Evolutionary conservation across 2,888 invertebrate species (phyloP).

Genomic region (Mesochorus sp.): DNA sequence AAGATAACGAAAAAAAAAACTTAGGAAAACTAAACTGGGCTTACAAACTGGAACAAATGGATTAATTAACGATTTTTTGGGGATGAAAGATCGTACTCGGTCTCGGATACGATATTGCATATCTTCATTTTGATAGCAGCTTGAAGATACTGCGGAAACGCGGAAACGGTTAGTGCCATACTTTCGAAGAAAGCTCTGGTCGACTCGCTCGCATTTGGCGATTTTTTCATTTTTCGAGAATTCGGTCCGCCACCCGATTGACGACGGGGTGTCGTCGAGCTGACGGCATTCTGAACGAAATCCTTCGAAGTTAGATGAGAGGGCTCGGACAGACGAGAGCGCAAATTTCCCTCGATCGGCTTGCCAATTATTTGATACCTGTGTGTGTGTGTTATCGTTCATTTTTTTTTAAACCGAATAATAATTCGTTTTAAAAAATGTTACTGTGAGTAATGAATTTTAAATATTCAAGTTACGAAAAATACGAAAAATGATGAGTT

Average conservation of each 20-base stretch:
- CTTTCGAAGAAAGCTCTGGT: conserved; percentile 73
- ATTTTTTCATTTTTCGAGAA: conserved; percentile 58
- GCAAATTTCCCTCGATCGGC: conserved; percentile 49
- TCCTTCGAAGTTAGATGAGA: conserved; percentile 53
- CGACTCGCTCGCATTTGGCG: conserved; percentile 65
- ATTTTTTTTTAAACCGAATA: background rate
- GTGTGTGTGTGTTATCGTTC: background rate
- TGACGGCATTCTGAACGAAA: conserved; percentile 49
- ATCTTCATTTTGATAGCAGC: conserved; percentile 69
- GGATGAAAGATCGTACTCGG: conserved; percentile 67
- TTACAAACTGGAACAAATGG: too few relatives aligned
- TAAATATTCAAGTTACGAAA: background rate
- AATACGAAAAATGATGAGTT: too few relatives aligned
- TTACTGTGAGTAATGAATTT: background rate
- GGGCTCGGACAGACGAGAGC: conserved; percentile 56
- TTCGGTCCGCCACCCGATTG: conserved; percentile 53
- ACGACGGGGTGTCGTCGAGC: conserved; percentile 55
- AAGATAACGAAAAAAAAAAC: background rate
- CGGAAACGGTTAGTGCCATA: conserved; percentile 72
- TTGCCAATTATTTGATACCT: conserved; percentile 37
- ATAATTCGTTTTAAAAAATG: background rate
- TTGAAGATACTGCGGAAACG: conserved; percentile 72
- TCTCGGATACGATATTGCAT: conserved; percentile 68
- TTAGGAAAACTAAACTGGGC: background rate
- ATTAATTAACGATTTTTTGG: conserved; percentile 55